Base-by-base conservation (phyloP, 2,113 vertebrate genomes). In the Lycocorax pyrrhopterus region DNA sequence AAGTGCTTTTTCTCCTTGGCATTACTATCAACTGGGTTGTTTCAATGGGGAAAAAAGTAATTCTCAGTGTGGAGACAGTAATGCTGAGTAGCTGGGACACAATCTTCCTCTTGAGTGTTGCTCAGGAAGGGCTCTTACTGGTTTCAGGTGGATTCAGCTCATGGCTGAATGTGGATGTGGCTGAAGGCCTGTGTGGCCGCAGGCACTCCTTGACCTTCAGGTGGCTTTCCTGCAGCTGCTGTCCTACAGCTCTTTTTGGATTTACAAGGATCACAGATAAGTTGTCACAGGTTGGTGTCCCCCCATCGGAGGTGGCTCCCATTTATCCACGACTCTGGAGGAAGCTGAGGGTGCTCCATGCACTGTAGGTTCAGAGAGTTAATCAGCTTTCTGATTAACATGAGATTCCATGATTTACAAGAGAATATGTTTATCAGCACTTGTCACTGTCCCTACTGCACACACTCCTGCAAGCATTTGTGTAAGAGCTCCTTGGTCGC, bases 281-380 rank as follows among this genome's bases (percentile, higher is more conserved):
- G 3, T 8, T 71, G 12, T 43, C 17, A 47, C 0, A 0, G 19
- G n/a, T 12, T 62, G 17, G 5, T 55, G 20, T 23, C 2, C 17
- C 16, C 11, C 7, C 9, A 12, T 4, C 1, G 0, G 3, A 83
- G 13, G 21, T 1, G 1, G 20, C 9, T 73, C 16, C 43, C 16
- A 6, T n/a, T 89, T 66, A 12, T 66, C 41, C 35, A n/a, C 47
- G 46, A 12, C 60, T 78, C 87, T 3, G 14, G 69, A 64, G 33
- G 21, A 51, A 85, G 26, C 26, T 25, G 44, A 76, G 26, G 44
- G 63, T 13, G 7, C 26, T 87, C 62, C 63, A 14, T 2, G 4
- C 2, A 0, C 46, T 46, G 66, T 5, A 73, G 33, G 20, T 33
- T 64, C 43, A 78, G 67, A 32, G 1, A 2, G 56, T 85, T 73